Conservation (phyloP, 2,888 invertebrate species). For the Phaedon cochleariae region DNA sequence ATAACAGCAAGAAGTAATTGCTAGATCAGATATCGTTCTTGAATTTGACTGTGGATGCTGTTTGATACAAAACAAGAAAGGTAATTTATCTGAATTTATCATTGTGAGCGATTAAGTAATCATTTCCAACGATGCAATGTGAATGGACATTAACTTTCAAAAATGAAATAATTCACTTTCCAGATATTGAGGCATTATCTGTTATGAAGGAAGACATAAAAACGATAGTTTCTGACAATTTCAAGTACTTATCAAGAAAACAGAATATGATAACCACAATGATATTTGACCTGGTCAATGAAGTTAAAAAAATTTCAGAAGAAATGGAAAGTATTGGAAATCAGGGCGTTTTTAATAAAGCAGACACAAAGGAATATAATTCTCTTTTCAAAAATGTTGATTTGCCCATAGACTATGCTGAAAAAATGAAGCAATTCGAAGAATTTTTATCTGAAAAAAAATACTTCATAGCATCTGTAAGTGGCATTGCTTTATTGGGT, state of each 20-base stretch:
- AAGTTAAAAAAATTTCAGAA: conserved; percentile 6
- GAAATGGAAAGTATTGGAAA: conserved; percentile 1
- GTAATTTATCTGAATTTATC: not conserved
- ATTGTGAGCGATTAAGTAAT: not conserved
- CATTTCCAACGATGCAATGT: not conserved
- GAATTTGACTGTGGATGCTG: conserved; percentile 4
- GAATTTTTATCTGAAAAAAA: conserved; percentile 2
- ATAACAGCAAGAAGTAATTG: not conserved
- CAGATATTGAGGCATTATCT: conserved; percentile 5
- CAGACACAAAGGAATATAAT: not conserved
- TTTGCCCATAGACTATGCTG: not conserved
- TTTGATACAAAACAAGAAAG: not conserved
- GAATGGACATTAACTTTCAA: not conserved
- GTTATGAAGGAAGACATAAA: not conserved
- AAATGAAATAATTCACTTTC: not conserved
- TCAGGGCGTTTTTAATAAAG: conserved; percentile 6
- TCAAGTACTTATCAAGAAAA: conserved; percentile 1
- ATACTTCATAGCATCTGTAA: conserved; percentile 4
- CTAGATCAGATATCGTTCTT: not conserved
- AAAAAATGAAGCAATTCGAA: conserved; percentile 9
- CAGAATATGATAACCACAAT: conserved; percentile 9
- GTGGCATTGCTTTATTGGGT: not conserved
- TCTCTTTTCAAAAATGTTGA: conserved; percentile 1
- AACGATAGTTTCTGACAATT: conserved; percentile 1
- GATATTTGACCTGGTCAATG: conserved; percentile 4